Evolutionary conservation across 2,113 vertebrate genomes (phyloP), one percentile per base, ranked within the genome.

Genomic region (Sebastes schlegelii): DNA sequence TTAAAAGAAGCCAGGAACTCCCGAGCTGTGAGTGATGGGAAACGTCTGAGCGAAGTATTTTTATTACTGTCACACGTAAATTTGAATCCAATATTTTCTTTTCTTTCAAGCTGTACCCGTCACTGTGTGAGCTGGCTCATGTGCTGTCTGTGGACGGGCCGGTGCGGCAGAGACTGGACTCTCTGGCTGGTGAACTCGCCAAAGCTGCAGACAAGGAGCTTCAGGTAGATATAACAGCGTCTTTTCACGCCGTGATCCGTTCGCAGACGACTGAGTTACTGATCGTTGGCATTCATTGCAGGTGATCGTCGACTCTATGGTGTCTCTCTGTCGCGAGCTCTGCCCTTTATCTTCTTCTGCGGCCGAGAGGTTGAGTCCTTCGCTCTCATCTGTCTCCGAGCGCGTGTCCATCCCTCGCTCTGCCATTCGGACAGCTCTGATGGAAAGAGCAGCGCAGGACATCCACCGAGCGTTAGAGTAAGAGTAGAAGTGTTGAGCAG

Each of bases 171-270:
- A 96, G 94, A 17, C 92, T 98, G 75, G 97, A 97, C 86, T 97
- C 96, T 0, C 94, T 98, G 84, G 96, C 96, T 40, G 96, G 95
- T 2, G 97, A 97, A 79, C 96, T 98, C 1, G 96, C 97, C 86
- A 97, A 97, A 92, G 97, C 97, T 60, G 97, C 97, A 9, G 97
- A 98, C 92, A 97, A 97, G 77, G 97, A 98, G 87, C 94, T 98
- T n/a, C 97, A 98, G 97, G 97, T 96, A 88, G 42, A 17, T 72
- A 23, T 11, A 4, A 48, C 12, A n/a, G 55, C 34, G 8, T 69
- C 19, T 64, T 52, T 66, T 70, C 52, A 55, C n/a, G 42, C 16
- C 4, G 4, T 12, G 23, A 55, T 57, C n/a, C 0, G 0, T 43
- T 26, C 4, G 45, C 43, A 9, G 19, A 21, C 6, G 40, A 43